Evolutionary conservation across 2,888 invertebrate genomes (phyloP).

Genomic region (Chrysopilus asiliformis): DNA sequence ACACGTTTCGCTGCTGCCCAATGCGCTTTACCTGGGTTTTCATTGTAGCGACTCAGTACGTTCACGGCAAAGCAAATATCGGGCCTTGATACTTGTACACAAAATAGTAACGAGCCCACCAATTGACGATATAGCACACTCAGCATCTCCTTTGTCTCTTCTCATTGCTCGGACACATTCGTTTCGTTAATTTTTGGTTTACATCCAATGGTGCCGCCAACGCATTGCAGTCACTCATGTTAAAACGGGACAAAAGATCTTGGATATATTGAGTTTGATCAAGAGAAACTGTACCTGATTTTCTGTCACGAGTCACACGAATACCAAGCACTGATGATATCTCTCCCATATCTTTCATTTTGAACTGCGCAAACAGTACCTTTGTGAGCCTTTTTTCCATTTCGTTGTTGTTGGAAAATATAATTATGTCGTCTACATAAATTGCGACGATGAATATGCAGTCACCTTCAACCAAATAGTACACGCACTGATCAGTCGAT

Average conservation of each 20-base stretch:
- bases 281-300: conserved; percentile 8
- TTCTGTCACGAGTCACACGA: conserved; percentile 5
- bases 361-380: conserved; percentile 11
- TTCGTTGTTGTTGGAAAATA: conserved; percentile 11
- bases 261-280: conserved; percentile 16
- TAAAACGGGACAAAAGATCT: conserved; percentile 15
- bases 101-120: conserved; percentile 7
- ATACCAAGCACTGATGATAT: conserved; percentile 13
- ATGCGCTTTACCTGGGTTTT: conserved; percentile 5
- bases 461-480: conserved; percentile 3
- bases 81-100: conserved; percentile 5
- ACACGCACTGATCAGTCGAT: too few relatives aligned
- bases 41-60: conserved; percentile 1
- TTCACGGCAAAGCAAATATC: conserved; percentile 8
- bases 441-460: conserved; percentile 8
- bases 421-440: conserved; percentile 10
- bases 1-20: conserved; percentile 6
- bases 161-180: too few relatives aligned
- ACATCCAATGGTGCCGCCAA: conserved; percentile 11
- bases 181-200: too few relatives aligned
- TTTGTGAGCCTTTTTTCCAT: conserved; percentile 11
- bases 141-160: conserved; percentile 4
- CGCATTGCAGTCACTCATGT: conserved; percentile 16
- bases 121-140: conserved; percentile 6
- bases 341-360: conserved; percentile 15